A percentile compares a stretch with the other conserved stretches of the same genome.
Evolutionary conservation across 2,113 vertebrate genomes (phyloP).

Genomic region (Cacatua alba): DNA sequence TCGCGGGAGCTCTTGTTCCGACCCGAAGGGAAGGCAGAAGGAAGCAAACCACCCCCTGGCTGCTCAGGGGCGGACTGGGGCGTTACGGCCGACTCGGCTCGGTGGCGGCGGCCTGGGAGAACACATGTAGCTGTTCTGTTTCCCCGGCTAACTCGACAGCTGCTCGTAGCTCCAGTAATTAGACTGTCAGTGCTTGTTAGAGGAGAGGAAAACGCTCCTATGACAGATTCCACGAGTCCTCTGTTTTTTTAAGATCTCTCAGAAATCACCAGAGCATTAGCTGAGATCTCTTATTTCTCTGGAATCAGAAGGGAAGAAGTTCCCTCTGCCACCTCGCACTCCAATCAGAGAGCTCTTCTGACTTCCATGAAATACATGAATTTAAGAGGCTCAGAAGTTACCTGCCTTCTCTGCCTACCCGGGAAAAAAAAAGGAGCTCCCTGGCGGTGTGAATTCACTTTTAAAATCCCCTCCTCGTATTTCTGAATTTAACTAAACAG

Average conservation of each 20-base stretch:
- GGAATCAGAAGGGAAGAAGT: neutral
- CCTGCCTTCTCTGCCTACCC: neutral
- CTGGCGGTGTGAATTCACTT: neutral
- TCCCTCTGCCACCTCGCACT: neutral
- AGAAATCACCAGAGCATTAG: constrained; percentile 74
- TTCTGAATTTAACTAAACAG: neutral
- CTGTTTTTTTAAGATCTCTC: constrained; percentile 67
- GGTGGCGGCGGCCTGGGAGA: neutral
- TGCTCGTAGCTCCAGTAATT: constrained; percentile 94
- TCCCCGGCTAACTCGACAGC: constrained; percentile 90
- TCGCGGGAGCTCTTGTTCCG: neutral
- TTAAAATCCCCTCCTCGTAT: neutral
- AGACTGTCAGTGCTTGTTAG: constrained; percentile 98
- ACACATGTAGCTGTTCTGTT: constrained; percentile 77
- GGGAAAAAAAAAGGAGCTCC: neutral
- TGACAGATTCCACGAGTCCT: constrained; percentile 90
- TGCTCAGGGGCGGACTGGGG: neutral
- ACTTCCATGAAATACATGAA: neutral
- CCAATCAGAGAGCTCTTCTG: constrained; percentile 4
- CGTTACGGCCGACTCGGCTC: neutral
- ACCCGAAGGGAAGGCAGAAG: neutral
- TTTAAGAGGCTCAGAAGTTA: neutral
- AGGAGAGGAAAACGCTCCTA: constrained; percentile 82
- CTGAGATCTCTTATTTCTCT: constrained; percentile 69
- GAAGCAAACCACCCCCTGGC: neutral